These are phyloP conservation scores for Axis porcinus DNA, from an alignment of 2,113 vertebrate species.

Conservation along the genomic window DNA sequence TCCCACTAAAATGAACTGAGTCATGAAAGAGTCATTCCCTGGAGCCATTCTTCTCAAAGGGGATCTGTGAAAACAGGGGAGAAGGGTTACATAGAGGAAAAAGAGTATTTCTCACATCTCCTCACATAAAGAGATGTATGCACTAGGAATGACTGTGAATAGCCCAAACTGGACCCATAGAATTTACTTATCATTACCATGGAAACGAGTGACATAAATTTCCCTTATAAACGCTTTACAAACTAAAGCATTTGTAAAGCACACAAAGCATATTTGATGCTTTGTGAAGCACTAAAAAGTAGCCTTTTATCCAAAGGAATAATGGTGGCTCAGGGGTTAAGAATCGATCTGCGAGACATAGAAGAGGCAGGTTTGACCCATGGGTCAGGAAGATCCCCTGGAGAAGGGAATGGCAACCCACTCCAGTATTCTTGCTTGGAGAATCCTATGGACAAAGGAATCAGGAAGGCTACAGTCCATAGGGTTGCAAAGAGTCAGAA, in stretches of 20 bases:
- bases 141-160: neutral
- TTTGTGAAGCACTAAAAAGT: accelerated
- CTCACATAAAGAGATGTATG: neutral
- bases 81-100: neutral
- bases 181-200: neutral
- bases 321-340: neutral
- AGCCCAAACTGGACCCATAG: neutral
- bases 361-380: too few species aligned
- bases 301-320: neutral
- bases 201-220: neutral
- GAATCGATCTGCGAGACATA: neutral
- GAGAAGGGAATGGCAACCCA: too few species aligned
- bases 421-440: neutral
- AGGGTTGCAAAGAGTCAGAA: neutral
- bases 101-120: neutral
- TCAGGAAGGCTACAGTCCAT: neutral
- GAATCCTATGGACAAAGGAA: neutral
- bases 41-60: neutral
- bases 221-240: neutral
- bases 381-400: too few species aligned
- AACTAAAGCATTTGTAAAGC: neutral
- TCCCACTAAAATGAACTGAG: neutral
- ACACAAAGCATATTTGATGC: neutral
- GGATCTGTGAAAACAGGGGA: neutral
- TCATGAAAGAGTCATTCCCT: neutral